phyloP scores from a whole-genome alignment of 2,888 invertebrate genomes.

The Ethmia dodecea region DNA sequence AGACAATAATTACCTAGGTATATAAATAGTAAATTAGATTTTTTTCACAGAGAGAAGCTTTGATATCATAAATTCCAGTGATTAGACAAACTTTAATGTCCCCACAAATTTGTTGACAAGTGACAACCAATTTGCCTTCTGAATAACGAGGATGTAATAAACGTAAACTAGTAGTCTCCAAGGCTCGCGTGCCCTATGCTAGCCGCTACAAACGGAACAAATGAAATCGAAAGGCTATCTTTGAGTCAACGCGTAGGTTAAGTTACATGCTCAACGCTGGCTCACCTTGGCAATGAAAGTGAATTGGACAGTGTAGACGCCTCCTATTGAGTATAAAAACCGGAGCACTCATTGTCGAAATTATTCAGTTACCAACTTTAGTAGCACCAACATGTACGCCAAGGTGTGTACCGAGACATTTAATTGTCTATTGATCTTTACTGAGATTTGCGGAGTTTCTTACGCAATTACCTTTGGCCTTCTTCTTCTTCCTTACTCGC shows the following conservation, averaged over 20 bases:
- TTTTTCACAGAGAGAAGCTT: too few relatives aligned
- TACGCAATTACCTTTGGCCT: too few relatives aligned
- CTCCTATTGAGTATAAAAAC: slow-evolving; percentile 65
- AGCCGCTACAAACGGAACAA: slow-evolving; percentile 51
- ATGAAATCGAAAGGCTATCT: slow-evolving; percentile 71
- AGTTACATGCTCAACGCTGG: slow-evolving; percentile 33
- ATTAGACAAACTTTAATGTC: too few relatives aligned
- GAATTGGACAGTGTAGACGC: slow-evolving; percentile 50
- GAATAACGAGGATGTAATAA: slow-evolving; percentile 12
- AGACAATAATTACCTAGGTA: too few relatives aligned
- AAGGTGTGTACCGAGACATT: slow-evolving; percentile 50
- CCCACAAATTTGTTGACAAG: too few relatives aligned
- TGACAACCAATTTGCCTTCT: slow-evolving; percentile 4
- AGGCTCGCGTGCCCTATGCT: slow-evolving; percentile 38
- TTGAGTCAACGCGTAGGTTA: slow-evolving; percentile 57
- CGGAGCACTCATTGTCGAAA: slow-evolving; percentile 55
- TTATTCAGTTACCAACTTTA: slow-evolving; percentile 74
- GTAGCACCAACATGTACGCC: slow-evolving; percentile 72
- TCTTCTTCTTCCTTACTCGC: too few relatives aligned
- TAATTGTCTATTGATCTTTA: too few relatives aligned
- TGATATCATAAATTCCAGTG: too few relatives aligned
- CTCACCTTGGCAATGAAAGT: slow-evolving; percentile 75
- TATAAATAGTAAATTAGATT: too few relatives aligned
- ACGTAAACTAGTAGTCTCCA: slow-evolving; percentile 41
- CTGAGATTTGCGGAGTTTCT: too few relatives aligned